phyloP scores from a whole-genome alignment of 2,797 vertebrate genomes.

The Myripristis murdjan region DNA sequence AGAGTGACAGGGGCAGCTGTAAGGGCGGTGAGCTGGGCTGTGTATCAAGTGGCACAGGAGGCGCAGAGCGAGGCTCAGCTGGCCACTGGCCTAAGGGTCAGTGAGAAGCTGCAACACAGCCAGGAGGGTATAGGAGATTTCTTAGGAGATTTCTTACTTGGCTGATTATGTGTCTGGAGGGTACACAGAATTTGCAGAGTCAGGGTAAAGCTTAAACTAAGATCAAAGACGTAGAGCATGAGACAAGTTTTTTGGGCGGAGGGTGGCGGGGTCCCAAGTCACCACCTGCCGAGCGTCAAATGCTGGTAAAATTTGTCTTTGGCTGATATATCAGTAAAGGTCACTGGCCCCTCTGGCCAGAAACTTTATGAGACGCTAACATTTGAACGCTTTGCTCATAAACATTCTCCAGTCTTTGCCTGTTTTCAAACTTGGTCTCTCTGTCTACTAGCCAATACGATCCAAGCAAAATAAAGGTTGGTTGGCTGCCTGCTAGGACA shows the following conservation, averaged over 20 bases:
- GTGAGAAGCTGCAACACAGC: conserved; percentile 37
- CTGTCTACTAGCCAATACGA: no score
- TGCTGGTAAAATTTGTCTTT: conserved; percentile 14
- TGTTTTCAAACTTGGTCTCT: no score
- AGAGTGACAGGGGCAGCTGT: conserved; percentile 80
- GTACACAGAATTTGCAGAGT: conserved; percentile 49
- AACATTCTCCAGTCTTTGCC: no score
- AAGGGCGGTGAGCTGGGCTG: conserved; percentile 44
- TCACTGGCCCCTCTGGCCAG: neutral
- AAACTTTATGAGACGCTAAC: neutral
- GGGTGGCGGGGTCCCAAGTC: no score
- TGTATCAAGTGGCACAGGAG: conserved; percentile 74
- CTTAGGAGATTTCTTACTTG: conserved; percentile 22
- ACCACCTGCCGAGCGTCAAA: conserved; percentile 24
- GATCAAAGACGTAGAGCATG: conserved; percentile 25
- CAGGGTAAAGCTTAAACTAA: conserved; percentile 16
- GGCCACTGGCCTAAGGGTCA: conserved; percentile 46
- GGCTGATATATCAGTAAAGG: neutral
- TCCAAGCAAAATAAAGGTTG: no score
- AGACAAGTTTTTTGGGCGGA: conserved; percentile 1
- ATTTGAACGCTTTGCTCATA: no score
- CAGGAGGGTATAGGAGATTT: conserved; percentile 36
- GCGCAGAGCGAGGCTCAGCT: conserved; percentile 38
- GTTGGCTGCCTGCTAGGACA: no score
- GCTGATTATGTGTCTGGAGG: conserved; percentile 57